Base-by-base conservation (phyloP, 2,797 vertebrate species). In the Crypturellus tataupa region DNA sequence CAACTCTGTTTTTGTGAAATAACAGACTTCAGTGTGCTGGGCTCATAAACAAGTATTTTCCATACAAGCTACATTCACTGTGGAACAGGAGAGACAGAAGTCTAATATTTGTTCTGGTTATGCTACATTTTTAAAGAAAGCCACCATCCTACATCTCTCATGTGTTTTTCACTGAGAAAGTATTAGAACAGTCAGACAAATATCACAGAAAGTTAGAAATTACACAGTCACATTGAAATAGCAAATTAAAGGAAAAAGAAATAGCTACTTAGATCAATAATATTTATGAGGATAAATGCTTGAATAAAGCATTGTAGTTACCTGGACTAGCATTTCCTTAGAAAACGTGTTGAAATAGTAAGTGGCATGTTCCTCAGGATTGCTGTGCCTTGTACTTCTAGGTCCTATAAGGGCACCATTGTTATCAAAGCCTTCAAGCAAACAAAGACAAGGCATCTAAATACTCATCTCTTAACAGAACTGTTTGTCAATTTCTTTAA, bases 271-370 rank as follows among this genome's bases (percentile, higher is more conserved):
- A 29, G 29, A 39, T 47, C 7, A 85, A 73, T 15, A 78, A 25
- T 49, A 35, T 62, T 76, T 56, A 56, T n/a, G 60, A 90, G 58
- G 49, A 64, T 23, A 87, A 3, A 90, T 6, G 27, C 6, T 49
- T 71, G 13, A 89, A 21, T 39, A 40, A 53, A 85, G 79, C 75
- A 95, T 10, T 1, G 1, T 7, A n/a, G 91, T 94, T 98, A 99
- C 99, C 99, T 99, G 99, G 78, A 99, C 98, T 87, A 99, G 97
- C 98, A 99, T 98, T 92, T 99, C 99, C 97, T 99, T 99, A 40
- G 99, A 99, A 98, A 99, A 99, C 46, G 98, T 98, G 97, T 99
- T 99, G 96, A 99, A 99, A 97, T 99, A 99, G 75, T 99, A 99
- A 76, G 98, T 98, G n/a, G 99, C 99, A 20, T 99, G 98, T 87